Conservation (phyloP, 2,797 vertebrate species). For the Crocidura indochinensis region DNA sequence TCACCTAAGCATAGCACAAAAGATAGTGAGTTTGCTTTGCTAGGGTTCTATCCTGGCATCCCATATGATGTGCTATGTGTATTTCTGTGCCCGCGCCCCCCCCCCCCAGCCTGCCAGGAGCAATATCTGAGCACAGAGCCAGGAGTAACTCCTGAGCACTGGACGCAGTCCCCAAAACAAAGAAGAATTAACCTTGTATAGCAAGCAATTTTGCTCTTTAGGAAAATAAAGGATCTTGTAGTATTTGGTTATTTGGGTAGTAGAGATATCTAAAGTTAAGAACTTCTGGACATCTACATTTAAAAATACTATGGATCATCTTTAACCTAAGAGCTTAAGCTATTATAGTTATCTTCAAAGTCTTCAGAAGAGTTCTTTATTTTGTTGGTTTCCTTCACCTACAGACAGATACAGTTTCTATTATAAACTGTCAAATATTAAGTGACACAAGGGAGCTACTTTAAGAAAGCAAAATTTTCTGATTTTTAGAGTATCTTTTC, state of each 20-base stretch:
- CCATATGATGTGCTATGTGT: too few species aligned
- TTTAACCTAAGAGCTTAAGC: neutral
- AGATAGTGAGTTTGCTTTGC: too few species aligned
- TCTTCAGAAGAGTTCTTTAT: constrained; percentile 4
- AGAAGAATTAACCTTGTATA: neutral
- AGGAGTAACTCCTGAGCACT: too few species aligned
- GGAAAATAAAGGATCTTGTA: neutral
- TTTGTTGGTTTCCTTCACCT: constrained; percentile 66
- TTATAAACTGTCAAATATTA: constrained; percentile 71
- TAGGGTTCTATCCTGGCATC: too few species aligned
- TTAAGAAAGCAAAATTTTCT: constrained; percentile 58
- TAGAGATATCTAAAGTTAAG: neutral
- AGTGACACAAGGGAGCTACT: constrained; percentile 54
- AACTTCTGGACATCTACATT: neutral
- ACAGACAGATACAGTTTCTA: constrained; percentile 53
- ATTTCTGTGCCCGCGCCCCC: too few species aligned
- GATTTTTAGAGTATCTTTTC: constrained; percentile 52
- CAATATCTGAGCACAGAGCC: too few species aligned
- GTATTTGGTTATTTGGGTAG: constrained; percentile 11
- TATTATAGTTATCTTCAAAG: neutral
- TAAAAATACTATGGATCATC: constrained; percentile 5
- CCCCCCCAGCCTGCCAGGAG: too few species aligned
- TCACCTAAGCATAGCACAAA: too few species aligned
- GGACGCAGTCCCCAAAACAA: too few species aligned
- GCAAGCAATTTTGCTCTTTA: neutral